Conservation (phyloP, 2,888 invertebrate genomes). For the Suillia variegata region DNA sequence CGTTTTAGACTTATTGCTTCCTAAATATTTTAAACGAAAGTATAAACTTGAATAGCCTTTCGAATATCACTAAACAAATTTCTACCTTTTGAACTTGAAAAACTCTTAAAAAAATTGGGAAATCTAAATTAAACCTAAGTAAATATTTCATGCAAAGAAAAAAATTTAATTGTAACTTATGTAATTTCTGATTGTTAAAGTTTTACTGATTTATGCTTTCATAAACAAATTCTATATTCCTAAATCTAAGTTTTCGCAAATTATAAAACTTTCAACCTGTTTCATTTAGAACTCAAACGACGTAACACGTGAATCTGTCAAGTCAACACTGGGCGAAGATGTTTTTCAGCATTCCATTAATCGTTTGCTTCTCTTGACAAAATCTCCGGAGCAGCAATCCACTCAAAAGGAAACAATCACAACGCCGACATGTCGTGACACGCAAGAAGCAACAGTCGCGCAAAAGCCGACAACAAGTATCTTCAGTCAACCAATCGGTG, state of each 20-base stretch:
- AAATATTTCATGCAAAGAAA: no score
- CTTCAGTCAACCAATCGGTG: not conserved
- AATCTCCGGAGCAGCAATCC: not conserved
- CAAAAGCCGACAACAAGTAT: not conserved
- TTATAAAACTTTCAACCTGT: not conserved
- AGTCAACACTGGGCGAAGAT: slow-evolving; percentile 26
- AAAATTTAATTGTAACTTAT: no score
- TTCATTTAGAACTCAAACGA: slow-evolving; percentile 24
- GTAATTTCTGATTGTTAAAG: no score
- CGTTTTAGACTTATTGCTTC: not conserved
- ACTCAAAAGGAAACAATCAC: not conserved
- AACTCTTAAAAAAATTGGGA: no score
- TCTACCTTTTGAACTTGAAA: no score
- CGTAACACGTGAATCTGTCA: slow-evolving; percentile 26
- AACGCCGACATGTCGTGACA: not conserved
- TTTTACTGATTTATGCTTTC: no score
- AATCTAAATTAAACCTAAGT: no score
- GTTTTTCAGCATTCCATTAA: slow-evolving; percentile 7
- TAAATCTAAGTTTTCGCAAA: no score
- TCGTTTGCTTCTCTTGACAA: slow-evolving; percentile 13
- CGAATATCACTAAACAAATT: no score
- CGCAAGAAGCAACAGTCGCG: not conserved
- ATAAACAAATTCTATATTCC: no score
- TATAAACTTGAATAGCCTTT: no score
- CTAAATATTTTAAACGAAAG: no score